Evolutionary conservation across 1,140 invertebrate genomes (phyloP).

Genomic region (Macrotrachela quadricornifera): DNA sequence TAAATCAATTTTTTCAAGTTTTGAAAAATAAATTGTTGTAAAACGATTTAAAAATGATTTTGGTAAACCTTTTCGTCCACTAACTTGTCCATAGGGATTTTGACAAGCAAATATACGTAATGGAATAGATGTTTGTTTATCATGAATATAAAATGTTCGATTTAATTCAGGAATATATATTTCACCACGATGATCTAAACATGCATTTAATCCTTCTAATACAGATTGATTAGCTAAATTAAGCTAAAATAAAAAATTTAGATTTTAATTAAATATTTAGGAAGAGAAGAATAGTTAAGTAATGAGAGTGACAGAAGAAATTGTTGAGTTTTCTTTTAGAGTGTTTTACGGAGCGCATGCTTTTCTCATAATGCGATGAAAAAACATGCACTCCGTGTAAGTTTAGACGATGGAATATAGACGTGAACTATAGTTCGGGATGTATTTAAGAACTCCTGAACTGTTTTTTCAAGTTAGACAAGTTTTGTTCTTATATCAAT

Average conservation of each 20-base stretch:
- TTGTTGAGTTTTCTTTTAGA: not conserved
- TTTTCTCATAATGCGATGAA: too few relatives aligned
- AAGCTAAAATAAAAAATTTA: slow-evolving; percentile 33
- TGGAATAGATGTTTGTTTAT: slow-evolving; percentile 32
- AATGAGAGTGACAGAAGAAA: too few relatives aligned
- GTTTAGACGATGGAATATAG: too few relatives aligned
- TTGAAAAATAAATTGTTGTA: slow-evolving; percentile 53
- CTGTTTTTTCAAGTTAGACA: too few relatives aligned
- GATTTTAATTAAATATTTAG: not conserved
- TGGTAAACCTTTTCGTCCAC: slow-evolving; percentile 75
- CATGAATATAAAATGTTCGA: slow-evolving; percentile 51
- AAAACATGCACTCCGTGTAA: too few relatives aligned
- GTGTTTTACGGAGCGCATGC: too few relatives aligned
- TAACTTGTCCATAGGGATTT: slow-evolving; percentile 88
- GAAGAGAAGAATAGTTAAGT: too few relatives aligned
- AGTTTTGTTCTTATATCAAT: too few relatives aligned
- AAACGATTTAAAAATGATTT: slow-evolving; percentile 94
- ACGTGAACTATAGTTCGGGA: too few relatives aligned
- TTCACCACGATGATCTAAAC: slow-evolving; percentile 86
- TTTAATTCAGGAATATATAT: slow-evolving; percentile 83
- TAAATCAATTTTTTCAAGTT: slow-evolving; percentile 53
- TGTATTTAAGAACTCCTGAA: too few relatives aligned
- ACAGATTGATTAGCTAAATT: slow-evolving; percentile 95
- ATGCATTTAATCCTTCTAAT: slow-evolving; percentile 88
- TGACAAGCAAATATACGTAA: slow-evolving; percentile 78